Evolutionary conservation across 2,113 vertebrate species (phyloP).

Genomic region (Vulpes vulpes): DNA sequence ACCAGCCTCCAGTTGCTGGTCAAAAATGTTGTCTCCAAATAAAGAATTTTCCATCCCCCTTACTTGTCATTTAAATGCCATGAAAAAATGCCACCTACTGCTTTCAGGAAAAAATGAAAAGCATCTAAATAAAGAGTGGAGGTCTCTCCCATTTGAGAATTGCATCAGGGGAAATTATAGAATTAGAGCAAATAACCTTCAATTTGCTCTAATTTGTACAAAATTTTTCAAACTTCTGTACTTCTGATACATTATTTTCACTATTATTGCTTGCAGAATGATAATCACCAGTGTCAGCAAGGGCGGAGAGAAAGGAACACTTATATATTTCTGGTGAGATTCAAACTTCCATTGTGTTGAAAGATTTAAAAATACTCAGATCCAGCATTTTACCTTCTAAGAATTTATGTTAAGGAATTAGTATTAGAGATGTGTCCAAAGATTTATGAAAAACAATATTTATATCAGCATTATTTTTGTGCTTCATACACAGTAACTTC

Average conservation of each 20-base stretch:
- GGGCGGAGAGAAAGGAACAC: neutral
- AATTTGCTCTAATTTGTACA: constrained; percentile 38
- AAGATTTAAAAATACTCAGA: neutral
- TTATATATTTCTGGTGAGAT: neutral
- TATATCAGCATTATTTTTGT: constrained; percentile 74
- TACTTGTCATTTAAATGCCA: neutral
- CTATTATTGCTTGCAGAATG: neutral
- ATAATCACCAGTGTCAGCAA: neutral
- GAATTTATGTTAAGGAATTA: constrained; percentile 66
- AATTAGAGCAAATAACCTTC: neutral
- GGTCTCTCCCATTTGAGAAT: neutral
- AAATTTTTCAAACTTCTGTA: neutral
- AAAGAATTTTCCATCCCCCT: neutral
- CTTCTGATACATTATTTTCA: neutral
- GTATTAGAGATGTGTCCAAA: constrained; percentile 52
- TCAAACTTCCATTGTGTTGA: neutral
- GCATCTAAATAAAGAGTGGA: neutral
- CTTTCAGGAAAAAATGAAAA: neutral
- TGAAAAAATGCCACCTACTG: neutral
- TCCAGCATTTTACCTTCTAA: constrained; percentile 43
- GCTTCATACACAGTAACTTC: constrained; percentile 75
- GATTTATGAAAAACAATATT: constrained; percentile 80
- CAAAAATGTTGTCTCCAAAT: neutral
- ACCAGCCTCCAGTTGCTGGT: neutral
- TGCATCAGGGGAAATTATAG: neutral